phyloP scores from a whole-genome alignment of 2,888 invertebrate species.

The Agrochola lychnidis region DNA sequence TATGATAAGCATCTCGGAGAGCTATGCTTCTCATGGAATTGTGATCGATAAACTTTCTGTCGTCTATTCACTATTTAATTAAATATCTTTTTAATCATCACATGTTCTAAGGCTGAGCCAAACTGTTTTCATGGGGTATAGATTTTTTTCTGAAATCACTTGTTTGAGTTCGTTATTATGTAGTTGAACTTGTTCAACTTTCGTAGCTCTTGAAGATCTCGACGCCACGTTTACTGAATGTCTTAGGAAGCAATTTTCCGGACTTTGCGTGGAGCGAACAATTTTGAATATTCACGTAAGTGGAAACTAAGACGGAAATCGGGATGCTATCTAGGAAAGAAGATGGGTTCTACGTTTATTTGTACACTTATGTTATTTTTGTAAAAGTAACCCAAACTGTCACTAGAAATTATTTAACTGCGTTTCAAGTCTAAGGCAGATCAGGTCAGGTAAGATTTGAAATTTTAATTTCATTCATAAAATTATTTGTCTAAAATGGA shows the following conservation, averaged over 20 bases:
- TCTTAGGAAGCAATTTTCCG: conserved; percentile 37
- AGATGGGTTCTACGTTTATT: conserved; percentile 7
- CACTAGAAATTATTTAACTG: background rate
- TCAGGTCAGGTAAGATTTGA: background rate
- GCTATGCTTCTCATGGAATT: conserved; percentile 1
- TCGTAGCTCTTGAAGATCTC: conserved; percentile 3
- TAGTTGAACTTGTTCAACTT: conserved; percentile 26
- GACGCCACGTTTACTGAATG: conserved; percentile 35
- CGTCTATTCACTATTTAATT: background rate
- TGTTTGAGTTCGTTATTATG: conserved; percentile 21
- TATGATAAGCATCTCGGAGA: conserved; percentile 5
- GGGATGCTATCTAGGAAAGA: background rate
- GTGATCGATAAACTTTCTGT: background rate
- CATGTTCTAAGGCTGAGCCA: background rate
- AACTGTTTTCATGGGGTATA: background rate
- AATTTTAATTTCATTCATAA: background rate
- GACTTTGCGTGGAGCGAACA: conserved; percentile 33
- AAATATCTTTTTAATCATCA: background rate
- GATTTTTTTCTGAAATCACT: conserved; percentile 7
- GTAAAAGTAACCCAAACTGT: background rate
- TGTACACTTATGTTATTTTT: background rate
- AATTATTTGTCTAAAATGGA: background rate
- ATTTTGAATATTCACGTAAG: conserved; percentile 34
- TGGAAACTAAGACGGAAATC: conserved; percentile 22
- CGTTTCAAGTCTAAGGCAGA: background rate